Evolutionary conservation across 2,888 invertebrate species (phyloP), one percentile per base, ranked within the genome.

Genomic region (Drosophila kambysellisi): DNA sequence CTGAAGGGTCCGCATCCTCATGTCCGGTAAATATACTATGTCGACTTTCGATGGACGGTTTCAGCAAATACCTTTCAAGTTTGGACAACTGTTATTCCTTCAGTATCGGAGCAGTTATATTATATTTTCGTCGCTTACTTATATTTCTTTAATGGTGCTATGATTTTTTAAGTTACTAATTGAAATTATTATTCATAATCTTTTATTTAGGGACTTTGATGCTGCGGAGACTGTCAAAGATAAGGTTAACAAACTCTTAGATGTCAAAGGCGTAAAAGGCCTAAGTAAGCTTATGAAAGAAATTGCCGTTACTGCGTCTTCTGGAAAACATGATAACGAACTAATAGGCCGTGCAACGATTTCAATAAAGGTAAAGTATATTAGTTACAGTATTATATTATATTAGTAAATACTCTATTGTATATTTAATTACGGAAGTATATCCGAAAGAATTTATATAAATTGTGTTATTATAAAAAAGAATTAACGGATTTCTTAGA

Each of bases 311-410:
- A 98, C 99, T 0, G 99, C 99, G 4, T 98, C 98, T 0, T 98
- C 98, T 1, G 97, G 99, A 77, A 98, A 96, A 94, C 98, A 96
- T 93, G 96, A 98, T 82, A 99, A 99, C 92, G 99, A 99, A 93
- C 96, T 99, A 67, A 97, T 99, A 70, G 99, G 99, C 1, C 96
- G 96, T 70, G 96, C 98, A 51, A 96, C 96, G 91, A 96, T 99
- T 89, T 96, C 96, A 17, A 94, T 99, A 6, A 97, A 96, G 79
- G 91, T 81, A 43, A 12, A 37, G 25, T 54, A 70, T 35, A 33
- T 29, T 2, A 30, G 2, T 20, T 5, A 20, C 8, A 50, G 17
- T 17, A 25, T 25, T 25, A 25, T 25, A 25, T 25, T 25, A 25
- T 25, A 25, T 25, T 25, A 25, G 20, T 25, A 25, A 25, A 25